A percentile compares a stretch with the other conserved stretches of the same genome.
Conservation (phyloP, 2,113 vertebrate genomes). For the Oostethus manadensis region DNA sequence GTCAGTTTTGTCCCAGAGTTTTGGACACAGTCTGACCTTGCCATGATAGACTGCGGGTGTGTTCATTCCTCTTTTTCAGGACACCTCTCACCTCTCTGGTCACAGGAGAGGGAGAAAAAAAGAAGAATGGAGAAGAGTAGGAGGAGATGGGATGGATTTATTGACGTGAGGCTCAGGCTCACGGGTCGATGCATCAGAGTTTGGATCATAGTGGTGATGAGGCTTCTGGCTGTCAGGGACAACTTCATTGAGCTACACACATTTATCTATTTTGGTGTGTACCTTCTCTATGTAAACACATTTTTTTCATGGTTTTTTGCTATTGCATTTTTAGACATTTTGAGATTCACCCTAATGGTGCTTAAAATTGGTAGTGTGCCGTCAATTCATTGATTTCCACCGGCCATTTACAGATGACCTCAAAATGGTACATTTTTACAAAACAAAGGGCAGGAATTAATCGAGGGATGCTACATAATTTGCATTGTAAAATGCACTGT, state of each 20-base stretch:
- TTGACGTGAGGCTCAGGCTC: slow-evolving; percentile 85
- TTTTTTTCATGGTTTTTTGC: not conserved
- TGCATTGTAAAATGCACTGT: too few relatives aligned
- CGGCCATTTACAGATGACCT: too few relatives aligned
- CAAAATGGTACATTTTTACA: too few relatives aligned
- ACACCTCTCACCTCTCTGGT: slow-evolving; percentile 57
- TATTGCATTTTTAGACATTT: not conserved
- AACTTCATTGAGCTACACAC: slow-evolving; percentile 81
- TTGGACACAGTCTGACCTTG: slow-evolving; percentile 83
- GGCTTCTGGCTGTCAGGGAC: slow-evolving; percentile 86
- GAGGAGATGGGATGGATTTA: slow-evolving; percentile 86
- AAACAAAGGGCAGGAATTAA: too few relatives aligned
- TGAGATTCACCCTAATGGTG: not conserved
- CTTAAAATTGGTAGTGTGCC: too few relatives aligned
- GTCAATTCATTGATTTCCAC: too few relatives aligned
- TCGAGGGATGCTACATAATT: too few relatives aligned
- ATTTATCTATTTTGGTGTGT: slow-evolving; percentile 41
- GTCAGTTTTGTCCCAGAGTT: slow-evolving; percentile 50
- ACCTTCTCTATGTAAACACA: slow-evolving; percentile 19
- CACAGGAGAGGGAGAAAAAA: slow-evolving; percentile 47
- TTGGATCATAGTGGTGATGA: slow-evolving; percentile 93
- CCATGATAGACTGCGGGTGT: slow-evolving; percentile 81
- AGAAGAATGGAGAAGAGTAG: slow-evolving; percentile 72
- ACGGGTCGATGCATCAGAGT: slow-evolving; percentile 81
- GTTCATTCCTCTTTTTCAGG: slow-evolving; percentile 54